phyloP scores from a whole-genome alignment of 2,797 vertebrate species.

The Oreonectes daqikongensis region DNA sequence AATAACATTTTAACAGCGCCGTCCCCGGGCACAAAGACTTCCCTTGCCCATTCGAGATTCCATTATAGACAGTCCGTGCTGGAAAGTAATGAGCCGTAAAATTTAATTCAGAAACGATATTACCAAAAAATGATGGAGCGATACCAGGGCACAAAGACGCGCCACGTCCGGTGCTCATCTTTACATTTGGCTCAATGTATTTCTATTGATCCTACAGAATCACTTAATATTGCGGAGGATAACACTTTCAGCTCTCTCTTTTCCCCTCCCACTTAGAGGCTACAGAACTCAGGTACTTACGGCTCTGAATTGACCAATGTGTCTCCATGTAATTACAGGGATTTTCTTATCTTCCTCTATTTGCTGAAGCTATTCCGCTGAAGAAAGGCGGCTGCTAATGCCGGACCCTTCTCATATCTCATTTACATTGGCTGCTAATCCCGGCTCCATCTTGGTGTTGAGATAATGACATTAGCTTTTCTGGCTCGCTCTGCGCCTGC shows the following conservation, averaged over 20 bases:
- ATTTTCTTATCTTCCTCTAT: conserved; percentile 86
- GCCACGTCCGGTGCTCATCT: conserved; percentile 69
- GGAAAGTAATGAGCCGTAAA: conserved; percentile 96
- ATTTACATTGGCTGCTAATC: conserved; percentile 85
- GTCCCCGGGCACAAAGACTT: conserved; percentile 79
- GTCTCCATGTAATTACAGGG: conserved; percentile 87
- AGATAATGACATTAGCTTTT: conserved; percentile 77
- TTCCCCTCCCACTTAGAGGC: conserved; percentile 51
- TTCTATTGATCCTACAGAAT: conserved; percentile 79
- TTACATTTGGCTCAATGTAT: conserved; percentile 76
- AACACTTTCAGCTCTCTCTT: conserved; percentile 49
- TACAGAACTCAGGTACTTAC: conserved; percentile 75
- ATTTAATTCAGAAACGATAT: conserved; percentile 98
- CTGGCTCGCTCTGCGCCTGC: conserved; percentile 13
- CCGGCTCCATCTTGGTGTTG: conserved; percentile 76
- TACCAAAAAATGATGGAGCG: conserved; percentile 87
- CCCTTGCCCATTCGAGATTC: conserved; percentile 86
- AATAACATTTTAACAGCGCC: conserved; percentile 85
- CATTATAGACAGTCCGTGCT: conserved; percentile 84
- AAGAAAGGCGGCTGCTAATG: conserved; percentile 76
- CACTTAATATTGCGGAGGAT: conserved; percentile 59
- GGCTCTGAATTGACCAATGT: conserved; percentile 84
- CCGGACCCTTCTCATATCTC: conserved; percentile 79
- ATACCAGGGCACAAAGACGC: conserved; percentile 79
- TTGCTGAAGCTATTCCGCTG: conserved; percentile 81